Conservation (phyloP, 2,113 vertebrate species). For the Syngnathoides biaculeatus region DNA sequence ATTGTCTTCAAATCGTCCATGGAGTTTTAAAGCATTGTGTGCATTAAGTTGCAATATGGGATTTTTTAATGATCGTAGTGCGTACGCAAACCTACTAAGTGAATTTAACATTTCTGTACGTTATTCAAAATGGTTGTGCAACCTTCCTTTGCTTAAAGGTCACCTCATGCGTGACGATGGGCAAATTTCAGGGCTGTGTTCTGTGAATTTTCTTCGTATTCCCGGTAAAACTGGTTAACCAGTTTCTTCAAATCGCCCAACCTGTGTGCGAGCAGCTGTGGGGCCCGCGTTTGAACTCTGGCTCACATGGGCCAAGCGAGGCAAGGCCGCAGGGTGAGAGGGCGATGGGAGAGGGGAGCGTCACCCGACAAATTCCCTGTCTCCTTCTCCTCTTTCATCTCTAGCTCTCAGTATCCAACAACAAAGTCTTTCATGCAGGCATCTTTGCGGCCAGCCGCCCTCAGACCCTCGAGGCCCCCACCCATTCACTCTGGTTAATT, state of each 20-base stretch:
- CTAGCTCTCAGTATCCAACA: conserved; percentile 63
- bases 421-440: conserved; percentile 72
- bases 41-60: not conserved
- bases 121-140: not conserved
- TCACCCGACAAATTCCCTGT: conserved; percentile 63
- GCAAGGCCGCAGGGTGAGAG: conserved; percentile 64
- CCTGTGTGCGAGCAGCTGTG: conserved; percentile 53
- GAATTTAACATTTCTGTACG: not conserved
- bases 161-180: not conserved
- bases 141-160: no score
- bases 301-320: conserved; percentile 68
- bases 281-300: conserved; percentile 63
- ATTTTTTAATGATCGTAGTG: not conserved
- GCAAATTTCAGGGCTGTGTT: not conserved
- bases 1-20: not conserved
- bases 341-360: conserved; percentile 57
- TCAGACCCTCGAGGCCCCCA: conserved; percentile 63
- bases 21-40: not conserved
- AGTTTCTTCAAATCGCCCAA: not conserved
- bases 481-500: conserved; percentile 74
- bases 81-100: not conserved
- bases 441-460: conserved; percentile 62
- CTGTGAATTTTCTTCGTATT: not conserved
- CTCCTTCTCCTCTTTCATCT: conserved; percentile 74
- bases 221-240: not conserved